Conservation (phyloP, 2,888 invertebrate species). For the Nipponacmea schrenckii region DNA sequence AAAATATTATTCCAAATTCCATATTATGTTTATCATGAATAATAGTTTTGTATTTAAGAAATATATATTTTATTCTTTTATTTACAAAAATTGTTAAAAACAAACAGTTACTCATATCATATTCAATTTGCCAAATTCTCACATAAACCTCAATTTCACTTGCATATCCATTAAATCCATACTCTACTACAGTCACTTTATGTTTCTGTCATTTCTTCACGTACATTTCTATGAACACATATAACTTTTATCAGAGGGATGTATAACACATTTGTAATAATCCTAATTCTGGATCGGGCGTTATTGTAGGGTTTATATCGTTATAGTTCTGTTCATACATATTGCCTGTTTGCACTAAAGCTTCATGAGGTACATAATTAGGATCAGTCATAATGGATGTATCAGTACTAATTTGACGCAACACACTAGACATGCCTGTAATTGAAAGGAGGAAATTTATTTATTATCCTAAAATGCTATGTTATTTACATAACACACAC, state of each 20-base stretch:
- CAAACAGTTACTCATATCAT: too few species aligned
- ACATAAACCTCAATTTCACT: too few species aligned
- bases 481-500: background rate
- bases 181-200: too few species aligned
- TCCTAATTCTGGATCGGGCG: background rate
- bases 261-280: background rate
- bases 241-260: background rate
- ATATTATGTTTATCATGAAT: too few species aligned
- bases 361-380: constrained; percentile 39
- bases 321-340: background rate
- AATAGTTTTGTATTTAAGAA: too few species aligned
- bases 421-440: constrained; percentile 40
- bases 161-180: too few species aligned
- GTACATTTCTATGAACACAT: too few species aligned
- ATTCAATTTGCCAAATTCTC: too few species aligned
- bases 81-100: too few species aligned
- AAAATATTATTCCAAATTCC: too few species aligned
- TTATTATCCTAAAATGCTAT: background rate
- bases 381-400: constrained; percentile 52
- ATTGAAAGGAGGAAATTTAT: constrained; percentile 16
- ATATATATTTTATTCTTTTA: too few species aligned
- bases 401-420: constrained; percentile 43
- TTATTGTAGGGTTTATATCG: background rate
- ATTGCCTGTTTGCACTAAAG: constrained; percentile 21
- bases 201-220: too few species aligned